These are phyloP conservation scores for Cloeon dipterum DNA, from an alignment of 2,888 invertebrate species.

Conservation along the genomic window DNA sequence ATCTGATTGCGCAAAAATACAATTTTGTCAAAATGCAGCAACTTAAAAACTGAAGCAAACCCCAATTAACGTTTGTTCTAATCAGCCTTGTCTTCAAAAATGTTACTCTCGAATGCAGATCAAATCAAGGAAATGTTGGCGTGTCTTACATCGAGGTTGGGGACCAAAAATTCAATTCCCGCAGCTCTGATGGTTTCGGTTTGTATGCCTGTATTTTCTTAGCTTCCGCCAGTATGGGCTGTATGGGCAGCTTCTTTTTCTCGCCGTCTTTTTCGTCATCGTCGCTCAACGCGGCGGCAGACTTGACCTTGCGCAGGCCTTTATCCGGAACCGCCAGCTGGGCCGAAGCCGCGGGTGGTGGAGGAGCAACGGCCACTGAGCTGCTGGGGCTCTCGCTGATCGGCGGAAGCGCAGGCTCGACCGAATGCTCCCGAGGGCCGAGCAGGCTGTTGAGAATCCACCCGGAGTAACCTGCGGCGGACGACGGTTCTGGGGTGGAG, in stretches of 20 bases:
- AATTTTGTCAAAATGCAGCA: too few relatives aligned
- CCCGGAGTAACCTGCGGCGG: slow-evolving; percentile 13
- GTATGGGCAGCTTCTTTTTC: neutral
- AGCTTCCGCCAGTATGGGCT: neutral
- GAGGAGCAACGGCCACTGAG: neutral
- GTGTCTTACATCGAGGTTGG: slow-evolving; percentile 50
- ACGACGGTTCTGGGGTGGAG: neutral
- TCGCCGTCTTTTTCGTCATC: neutral
- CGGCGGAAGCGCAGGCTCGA: neutral
- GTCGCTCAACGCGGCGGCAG: neutral
- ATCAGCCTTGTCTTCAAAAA: too few relatives aligned
- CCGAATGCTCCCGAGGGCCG: slow-evolving; percentile 16
- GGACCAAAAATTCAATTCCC: slow-evolving; percentile 71
- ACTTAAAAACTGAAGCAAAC: too few relatives aligned
- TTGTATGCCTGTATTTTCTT: slow-evolving; percentile 15
- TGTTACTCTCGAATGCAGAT: too few relatives aligned
- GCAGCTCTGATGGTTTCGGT: slow-evolving; percentile 42
- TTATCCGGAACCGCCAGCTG: neutral
- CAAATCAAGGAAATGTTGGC: neutral
- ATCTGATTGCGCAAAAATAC: too few relatives aligned
- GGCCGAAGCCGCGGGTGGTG: neutral
- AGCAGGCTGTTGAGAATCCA: slow-evolving; percentile 43
- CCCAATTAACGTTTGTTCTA: too few relatives aligned
- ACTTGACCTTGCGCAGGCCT: slow-evolving; percentile 2
- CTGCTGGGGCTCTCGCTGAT: neutral